Percentiles rank a stretch among this genome's conserved stretches.
phyloP scores from a whole-genome alignment of 2,797 vertebrate species.

The Dallia pectoralis region DNA sequence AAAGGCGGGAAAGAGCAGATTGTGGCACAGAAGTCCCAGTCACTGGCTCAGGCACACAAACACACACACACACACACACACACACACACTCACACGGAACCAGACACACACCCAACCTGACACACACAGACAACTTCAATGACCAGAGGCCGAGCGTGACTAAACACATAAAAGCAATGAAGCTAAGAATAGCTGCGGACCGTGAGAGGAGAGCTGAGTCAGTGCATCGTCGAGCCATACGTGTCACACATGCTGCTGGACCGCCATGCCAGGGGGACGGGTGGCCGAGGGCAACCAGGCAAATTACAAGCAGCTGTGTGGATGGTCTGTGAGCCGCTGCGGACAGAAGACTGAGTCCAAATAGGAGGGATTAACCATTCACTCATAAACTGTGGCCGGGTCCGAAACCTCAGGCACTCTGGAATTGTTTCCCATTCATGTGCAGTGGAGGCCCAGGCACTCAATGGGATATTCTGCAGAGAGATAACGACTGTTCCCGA shows the following conservation, averaged over 20 bases:
- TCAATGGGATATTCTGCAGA: no score
- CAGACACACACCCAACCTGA: background rate
- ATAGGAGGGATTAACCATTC: constrained; percentile 3
- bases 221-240: background rate
- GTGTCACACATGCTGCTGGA: background rate
- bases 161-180: background rate
- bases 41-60: background rate
- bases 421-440: background rate
- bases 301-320: constrained; percentile 13
- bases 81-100: background rate
- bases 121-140: constrained; percentile 4
- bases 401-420: constrained; percentile 4
- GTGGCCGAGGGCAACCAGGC: background rate
- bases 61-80: background rate
- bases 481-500: no score
- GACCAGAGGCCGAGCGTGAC: constrained; percentile 2
- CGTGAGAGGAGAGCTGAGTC: constrained; percentile 6
- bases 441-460: no score
- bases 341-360: background rate
- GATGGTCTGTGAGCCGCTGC: background rate
- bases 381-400: background rate
- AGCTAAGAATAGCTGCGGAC: constrained; percentile 4
- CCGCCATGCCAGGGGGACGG: no score
- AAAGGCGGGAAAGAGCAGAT: background rate
- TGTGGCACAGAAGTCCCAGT: no score